phyloP scores from a whole-genome alignment of 2,113 vertebrate species.

The Pedetes capensis region DNA sequence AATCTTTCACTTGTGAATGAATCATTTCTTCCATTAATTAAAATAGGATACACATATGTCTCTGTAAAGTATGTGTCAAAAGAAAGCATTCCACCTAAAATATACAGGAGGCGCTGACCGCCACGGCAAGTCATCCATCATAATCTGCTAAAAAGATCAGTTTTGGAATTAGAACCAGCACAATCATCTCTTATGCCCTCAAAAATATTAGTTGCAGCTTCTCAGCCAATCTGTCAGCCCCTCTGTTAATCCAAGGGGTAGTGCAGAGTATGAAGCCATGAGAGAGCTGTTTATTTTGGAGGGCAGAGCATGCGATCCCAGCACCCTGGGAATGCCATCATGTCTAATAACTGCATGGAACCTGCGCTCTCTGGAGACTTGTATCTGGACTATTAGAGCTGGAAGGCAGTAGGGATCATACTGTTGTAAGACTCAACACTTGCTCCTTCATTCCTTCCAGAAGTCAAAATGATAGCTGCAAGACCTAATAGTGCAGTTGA shows the following conservation, averaged over 20 bases:
- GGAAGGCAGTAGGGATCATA: background rate
- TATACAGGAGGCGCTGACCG: slow-evolving; percentile 67
- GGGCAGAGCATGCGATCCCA: background rate
- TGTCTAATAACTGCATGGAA: background rate
- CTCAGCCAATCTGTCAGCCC: slow-evolving; percentile 35
- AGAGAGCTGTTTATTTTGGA: slow-evolving; percentile 44
- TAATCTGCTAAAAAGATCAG: slow-evolving; percentile 56
- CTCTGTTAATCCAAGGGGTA: slow-evolving; percentile 2
- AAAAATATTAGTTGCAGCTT: slow-evolving; percentile 48
- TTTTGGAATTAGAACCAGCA: slow-evolving; percentile 60
- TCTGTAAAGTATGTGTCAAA: slow-evolving; percentile 72
- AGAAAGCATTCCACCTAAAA: slow-evolving; percentile 70
- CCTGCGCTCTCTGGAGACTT: background rate
- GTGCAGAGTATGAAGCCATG: background rate
- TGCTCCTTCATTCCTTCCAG: background rate
- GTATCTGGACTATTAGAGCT: background rate
- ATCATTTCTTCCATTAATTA: slow-evolving; percentile 78
- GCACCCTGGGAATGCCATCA: background rate
- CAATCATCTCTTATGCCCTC: slow-evolving; percentile 47
- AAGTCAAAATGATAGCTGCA: background rate
- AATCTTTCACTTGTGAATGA: slow-evolving; percentile 77
- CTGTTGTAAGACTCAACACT: background rate
- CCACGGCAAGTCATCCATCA: slow-evolving; percentile 39
- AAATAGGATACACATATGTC: slow-evolving; percentile 71
- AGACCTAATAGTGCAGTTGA: background rate